Percentiles rank a stretch among this genome's conserved stretches.
Evolutionary conservation across 2,113 vertebrate species (phyloP).

Genomic region (Chaetura pelagica): DNA sequence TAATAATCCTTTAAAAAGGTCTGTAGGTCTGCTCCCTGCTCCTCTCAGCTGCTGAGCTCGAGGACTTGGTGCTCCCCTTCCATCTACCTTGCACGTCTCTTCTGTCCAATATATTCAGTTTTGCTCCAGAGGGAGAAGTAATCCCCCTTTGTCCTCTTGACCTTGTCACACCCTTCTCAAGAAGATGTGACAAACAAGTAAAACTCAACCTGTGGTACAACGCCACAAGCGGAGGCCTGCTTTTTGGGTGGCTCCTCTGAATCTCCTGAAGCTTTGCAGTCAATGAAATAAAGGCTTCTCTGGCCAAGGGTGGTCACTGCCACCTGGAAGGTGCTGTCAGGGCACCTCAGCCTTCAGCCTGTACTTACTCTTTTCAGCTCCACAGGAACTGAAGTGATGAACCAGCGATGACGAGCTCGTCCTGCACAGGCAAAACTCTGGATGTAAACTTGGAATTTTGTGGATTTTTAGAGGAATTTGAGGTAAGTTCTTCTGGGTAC

Average conservation of each 20-base stretch:
- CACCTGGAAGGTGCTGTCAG: neutral
- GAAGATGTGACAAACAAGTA: neutral
- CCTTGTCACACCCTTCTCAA: neutral
- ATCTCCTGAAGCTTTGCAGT: neutral
- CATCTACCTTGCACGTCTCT: neutral
- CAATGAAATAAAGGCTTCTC: fast-evolving
- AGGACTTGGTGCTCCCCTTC: neutral
- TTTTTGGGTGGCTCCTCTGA: neutral
- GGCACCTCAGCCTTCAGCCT: neutral
- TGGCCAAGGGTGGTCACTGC: neutral
- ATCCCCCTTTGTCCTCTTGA: neutral
- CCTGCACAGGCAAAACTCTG: neutral
- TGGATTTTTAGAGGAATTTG: neutral
- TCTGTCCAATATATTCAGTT: neutral
- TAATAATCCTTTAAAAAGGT: too few relatives aligned
- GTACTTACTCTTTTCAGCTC: neutral
- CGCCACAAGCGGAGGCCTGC: neutral
- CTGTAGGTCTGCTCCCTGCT: neutral
- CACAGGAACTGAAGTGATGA: fast-evolving
- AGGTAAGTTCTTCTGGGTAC: neutral
- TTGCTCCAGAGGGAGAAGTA: neutral
- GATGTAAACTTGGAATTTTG: neutral
- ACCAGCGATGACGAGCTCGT: fast-evolving
- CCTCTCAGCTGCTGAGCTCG: neutral
- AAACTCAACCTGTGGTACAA: too few relatives aligned